phyloP scores from a whole-genome alignment of 2,888 invertebrate genomes.

The Andrena hattorfiana region DNA sequence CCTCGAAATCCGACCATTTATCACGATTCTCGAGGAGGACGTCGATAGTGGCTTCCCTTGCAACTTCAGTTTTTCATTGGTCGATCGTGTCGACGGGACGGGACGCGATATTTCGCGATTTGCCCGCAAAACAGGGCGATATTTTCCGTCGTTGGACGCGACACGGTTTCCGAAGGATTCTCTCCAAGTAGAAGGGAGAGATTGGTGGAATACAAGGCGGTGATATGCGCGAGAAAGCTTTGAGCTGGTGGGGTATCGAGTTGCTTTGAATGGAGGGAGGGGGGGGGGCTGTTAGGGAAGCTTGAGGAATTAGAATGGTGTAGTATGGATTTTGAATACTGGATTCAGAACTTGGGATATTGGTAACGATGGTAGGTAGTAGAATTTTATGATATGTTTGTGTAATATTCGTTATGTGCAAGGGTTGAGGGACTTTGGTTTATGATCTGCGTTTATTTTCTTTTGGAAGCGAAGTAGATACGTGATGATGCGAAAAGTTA shows the following conservation, averaged over 20 bases:
- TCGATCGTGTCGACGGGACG: background rate
- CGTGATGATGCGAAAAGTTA: too few species aligned
- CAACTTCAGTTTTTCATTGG: conserved; percentile 15
- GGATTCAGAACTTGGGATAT: too few species aligned
- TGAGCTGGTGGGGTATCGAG: background rate
- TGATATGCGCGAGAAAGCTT: background rate
- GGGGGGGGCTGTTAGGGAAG: background rate
- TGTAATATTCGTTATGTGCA: too few species aligned
- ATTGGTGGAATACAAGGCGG: background rate
- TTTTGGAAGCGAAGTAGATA: too few species aligned
- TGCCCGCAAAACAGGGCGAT: background rate
- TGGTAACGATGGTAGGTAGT: too few species aligned
- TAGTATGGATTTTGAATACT: too few species aligned
- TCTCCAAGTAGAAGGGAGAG: background rate
- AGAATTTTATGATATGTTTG: too few species aligned
- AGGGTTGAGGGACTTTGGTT: too few species aligned
- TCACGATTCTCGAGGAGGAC: conserved; percentile 23
- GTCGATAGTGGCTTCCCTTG: conserved; percentile 7
- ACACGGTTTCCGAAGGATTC: background rate
- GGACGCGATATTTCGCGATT: conserved; percentile 10
- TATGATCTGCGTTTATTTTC: too few species aligned
- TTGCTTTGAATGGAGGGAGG: background rate
- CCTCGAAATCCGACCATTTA: conserved; percentile 48
- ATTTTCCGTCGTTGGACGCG: background rate
- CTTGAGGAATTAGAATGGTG: too few species aligned